These are phyloP conservation scores for Troilus luridus DNA, from an alignment of 2,888 invertebrate species.

Conservation along the genomic window DNA sequence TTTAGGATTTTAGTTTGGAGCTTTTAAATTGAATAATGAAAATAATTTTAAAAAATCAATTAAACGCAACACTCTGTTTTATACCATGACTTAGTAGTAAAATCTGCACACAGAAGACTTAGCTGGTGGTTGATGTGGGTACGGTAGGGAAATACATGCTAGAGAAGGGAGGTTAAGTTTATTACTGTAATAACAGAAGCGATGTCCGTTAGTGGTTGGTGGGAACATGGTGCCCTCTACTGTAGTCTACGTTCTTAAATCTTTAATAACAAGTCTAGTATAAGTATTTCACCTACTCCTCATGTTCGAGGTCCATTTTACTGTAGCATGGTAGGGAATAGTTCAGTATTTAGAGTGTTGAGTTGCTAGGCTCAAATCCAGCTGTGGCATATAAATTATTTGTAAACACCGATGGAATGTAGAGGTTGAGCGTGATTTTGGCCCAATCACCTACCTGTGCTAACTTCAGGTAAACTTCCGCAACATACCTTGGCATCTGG, in stretches of 20 bases:
- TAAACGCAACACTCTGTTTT: background rate
- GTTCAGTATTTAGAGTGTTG: too few species aligned
- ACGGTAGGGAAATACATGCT: background rate
- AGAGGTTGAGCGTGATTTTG: too few species aligned
- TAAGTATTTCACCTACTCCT: background rate
- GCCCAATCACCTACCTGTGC: too few species aligned
- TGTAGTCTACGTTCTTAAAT: background rate
- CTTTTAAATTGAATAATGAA: too few species aligned
- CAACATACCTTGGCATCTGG: too few species aligned
- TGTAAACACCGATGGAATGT: too few species aligned
- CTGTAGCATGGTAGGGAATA: background rate
- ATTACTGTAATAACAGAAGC: background rate
- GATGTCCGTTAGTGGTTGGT: background rate
- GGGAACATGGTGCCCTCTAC: slow-evolving; percentile 9
- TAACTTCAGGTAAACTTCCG: too few species aligned
- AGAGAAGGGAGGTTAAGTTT: background rate
- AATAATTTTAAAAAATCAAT: background rate
- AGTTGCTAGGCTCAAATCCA: too few species aligned
- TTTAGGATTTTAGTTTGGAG: too few species aligned
- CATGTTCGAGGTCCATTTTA: background rate
- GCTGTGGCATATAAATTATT: too few species aligned
- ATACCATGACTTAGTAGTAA: background rate
- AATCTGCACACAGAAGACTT: background rate
- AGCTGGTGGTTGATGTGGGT: background rate
- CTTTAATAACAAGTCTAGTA: background rate